These are phyloP conservation scores for Acromyrmex echinatior DNA, from an alignment of 1,140 invertebrate species.

Conservation along the genomic window DNA sequence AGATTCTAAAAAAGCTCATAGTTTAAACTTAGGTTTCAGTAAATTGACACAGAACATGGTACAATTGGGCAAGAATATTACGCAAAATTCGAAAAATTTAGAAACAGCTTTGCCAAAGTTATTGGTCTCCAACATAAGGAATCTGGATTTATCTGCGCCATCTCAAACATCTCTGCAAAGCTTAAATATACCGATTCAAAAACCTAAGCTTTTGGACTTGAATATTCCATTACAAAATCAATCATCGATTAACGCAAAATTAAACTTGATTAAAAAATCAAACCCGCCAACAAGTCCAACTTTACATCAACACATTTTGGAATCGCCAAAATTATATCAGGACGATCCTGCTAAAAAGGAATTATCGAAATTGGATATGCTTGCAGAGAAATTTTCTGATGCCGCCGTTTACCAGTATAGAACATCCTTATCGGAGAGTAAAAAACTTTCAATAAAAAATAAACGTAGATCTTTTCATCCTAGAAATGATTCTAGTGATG, in stretches of 20 bases:
- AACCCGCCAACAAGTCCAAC: slow-evolving; percentile 71
- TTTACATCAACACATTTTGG: slow-evolving; percentile 81
- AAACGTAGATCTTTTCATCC: slow-evolving; percentile 83
- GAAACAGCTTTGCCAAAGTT: slow-evolving; percentile 67
- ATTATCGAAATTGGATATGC: slow-evolving; percentile 67
- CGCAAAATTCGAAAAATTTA: slow-evolving; percentile 79
- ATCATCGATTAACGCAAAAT: slow-evolving; percentile 60
- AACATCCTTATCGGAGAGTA: slow-evolving; percentile 83
- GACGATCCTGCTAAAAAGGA: slow-evolving; percentile 78
- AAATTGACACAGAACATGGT: slow-evolving; percentile 83
- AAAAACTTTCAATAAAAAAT: slow-evolving; percentile 80
- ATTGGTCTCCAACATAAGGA: slow-evolving; percentile 68
- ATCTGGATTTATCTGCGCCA: slow-evolving; percentile 67
- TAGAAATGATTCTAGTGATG: slow-evolving; percentile 83
- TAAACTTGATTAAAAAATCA: slow-evolving; percentile 66
- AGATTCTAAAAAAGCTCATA: slow-evolving; percentile 82
- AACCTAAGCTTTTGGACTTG: slow-evolving; percentile 79
- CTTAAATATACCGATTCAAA: slow-evolving; percentile 76
- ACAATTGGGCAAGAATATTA: slow-evolving; percentile 82
- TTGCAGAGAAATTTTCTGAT: slow-evolving; percentile 70
- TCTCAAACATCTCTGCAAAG: slow-evolving; percentile 53
- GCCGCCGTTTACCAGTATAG: slow-evolving; percentile 79
- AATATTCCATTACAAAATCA: slow-evolving; percentile 75
- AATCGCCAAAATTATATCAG: slow-evolving; percentile 84
- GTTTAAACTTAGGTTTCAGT: slow-evolving; percentile 79